Base-by-base conservation (phyloP, 2,888 invertebrate genomes). In the Bibio marci region DNA sequence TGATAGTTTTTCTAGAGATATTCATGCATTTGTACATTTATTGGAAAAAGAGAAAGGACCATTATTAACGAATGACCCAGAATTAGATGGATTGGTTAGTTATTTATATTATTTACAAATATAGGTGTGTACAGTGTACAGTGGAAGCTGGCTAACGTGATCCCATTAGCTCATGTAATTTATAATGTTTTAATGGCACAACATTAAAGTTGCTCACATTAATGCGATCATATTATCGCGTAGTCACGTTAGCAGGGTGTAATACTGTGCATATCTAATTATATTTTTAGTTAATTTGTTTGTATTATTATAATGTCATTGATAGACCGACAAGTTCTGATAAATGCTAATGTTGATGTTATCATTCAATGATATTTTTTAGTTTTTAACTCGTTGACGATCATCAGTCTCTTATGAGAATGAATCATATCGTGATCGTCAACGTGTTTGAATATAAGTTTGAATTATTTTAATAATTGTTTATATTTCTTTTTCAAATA, bases 71-170 rank as follows among this genome's bases (percentile, higher is more conserved):
- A 85, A 88, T 60, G 82, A 94, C 67, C 86, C 88, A 18, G 92
- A 94, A 73, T 78, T 94, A 50, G 94, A 94, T 64, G 86, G 88
- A 50, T 73, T 94, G 73, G 85, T 85, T 63, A 63, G 73, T 64
- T n/a, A n/a, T n/a, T 6, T 22, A 22, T 22, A 22, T 22, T 22
- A 8, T n/a, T n/a, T n/a, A n/a, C n/a, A n/a, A n/a, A n/a, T n/a
- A n/a, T n/a, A n/a, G n/a, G n/a, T n/a, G n/a, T n/a, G n/a, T n/a
- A n/a, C n/a, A n/a, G n/a, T n/a, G n/a, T n/a, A n/a, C n/a, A n/a
- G n/a, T n/a, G n/a, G 11, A 15, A 14, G 28, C 22, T 14, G 28
- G 10, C n/a, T 19, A 26, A n/a, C 18, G 17, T 19, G n/a, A 12
- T 19, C 3, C 17, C 34, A 7, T 34, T n/a, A 13, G 6, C 33